A percentile compares a stretch with the other conserved stretches of the same genome.
Conservation (phyloP, 2,797 vertebrate genomes). For the Sebastes taczanowskii region DNA sequence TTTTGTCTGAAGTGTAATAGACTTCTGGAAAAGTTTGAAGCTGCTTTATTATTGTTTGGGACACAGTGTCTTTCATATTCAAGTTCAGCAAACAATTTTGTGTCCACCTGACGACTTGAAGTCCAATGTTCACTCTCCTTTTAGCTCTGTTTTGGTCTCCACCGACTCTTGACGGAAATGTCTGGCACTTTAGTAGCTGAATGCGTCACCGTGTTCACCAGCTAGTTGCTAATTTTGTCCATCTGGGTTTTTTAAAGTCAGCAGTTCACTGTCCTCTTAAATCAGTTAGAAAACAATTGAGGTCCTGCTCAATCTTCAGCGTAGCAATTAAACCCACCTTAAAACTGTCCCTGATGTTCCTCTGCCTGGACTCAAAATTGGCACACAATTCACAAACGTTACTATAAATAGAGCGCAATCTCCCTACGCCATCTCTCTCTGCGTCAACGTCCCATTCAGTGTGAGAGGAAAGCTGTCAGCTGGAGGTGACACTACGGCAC, state of each 20-base stretch:
- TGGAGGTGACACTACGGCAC: conserved; percentile 34
- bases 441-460: conserved; percentile 18
- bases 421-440: conserved; percentile 9
- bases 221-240: background rate
- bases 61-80: background rate
- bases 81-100: background rate
- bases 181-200: too few relatives aligned
- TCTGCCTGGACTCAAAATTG: background rate
- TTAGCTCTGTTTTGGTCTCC: conserved; percentile 1
- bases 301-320: background rate
- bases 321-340: conserved; percentile 15
- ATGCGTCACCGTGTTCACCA: background rate
- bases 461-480: conserved; percentile 18
- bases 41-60: background rate
- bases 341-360: background rate
- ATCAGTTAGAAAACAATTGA: background rate
- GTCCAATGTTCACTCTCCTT: background rate
- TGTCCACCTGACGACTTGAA: background rate
- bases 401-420: conserved; percentile 43
- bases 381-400: conserved; percentile 27
- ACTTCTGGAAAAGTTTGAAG: background rate
- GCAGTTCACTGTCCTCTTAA: background rate
- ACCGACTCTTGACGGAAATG: background rate
- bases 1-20: background rate
- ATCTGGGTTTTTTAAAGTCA: background rate